These are phyloP conservation scores for Mus minutoides DNA, from an alignment of 2,797 vertebrate species.

Conservation along the genomic window DNA sequence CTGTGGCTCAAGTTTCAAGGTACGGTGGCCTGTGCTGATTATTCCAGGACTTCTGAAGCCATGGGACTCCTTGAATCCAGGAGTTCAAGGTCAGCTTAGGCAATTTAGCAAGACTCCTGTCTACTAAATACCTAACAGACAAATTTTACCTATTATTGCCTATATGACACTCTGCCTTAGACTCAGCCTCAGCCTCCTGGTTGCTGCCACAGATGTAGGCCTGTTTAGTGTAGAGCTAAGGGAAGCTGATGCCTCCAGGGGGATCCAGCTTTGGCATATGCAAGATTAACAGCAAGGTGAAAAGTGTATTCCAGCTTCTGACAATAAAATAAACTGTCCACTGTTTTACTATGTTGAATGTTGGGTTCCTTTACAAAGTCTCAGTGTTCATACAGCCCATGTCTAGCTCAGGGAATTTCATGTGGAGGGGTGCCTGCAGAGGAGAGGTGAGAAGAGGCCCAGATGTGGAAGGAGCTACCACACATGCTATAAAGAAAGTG, in stretches of 20 bases:
- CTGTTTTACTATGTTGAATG: slow-evolving; percentile 29
- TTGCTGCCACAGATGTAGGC: background rate
- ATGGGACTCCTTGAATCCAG: background rate
- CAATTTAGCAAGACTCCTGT: background rate
- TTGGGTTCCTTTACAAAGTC: slow-evolving; percentile 27
- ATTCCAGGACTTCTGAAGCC: background rate
- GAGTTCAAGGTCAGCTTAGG: background rate
- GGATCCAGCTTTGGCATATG: background rate
- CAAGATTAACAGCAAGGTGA: slow-evolving; percentile 21
- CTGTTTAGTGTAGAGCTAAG: background rate
- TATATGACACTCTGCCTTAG: background rate
- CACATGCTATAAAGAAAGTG: background rate
- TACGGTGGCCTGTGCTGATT: background rate
- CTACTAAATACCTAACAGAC: slow-evolving; percentile 1
- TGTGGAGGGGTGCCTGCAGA: background rate
- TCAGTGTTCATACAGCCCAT: background rate
- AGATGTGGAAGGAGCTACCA: background rate
- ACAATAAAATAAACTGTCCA: slow-evolving; percentile 29
- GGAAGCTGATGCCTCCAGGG: background rate
- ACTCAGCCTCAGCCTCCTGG: background rate
- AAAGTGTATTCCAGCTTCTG: slow-evolving; percentile 29
- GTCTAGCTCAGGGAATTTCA: background rate
- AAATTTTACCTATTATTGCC: slow-evolving; percentile 23
- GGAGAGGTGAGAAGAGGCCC: slow-evolving; percentile 23
- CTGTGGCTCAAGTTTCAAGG: slow-evolving; percentile 4